Base-by-base conservation (phyloP, 2,113 vertebrate species). In the Pholis gunnellus region DNA sequence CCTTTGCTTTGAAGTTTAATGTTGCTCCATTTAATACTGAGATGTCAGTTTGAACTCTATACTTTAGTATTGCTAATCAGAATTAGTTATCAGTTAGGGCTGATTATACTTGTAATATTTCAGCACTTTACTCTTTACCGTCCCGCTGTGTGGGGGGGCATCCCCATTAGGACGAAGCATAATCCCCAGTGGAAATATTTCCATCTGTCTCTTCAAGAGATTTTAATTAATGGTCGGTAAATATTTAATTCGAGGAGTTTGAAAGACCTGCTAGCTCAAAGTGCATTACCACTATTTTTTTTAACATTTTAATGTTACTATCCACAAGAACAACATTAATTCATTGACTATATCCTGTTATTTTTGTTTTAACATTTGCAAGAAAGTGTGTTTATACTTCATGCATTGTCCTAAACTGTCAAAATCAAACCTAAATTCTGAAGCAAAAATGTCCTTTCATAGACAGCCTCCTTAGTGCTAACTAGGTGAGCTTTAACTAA, bases 161-260 rank as follows among this genome's bases (percentile, higher is more conserved):
- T 71, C 88, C 89, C 94, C 94, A 96, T 95, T 95, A 96, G 94
- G 88, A 85, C 2, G 22, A 78, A 78, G 67, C 59, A 79, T 97
- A 97, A 97, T 97, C 96, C 87, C 38, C 92, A 92, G 89, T 90
- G 91, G 87, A 89, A 80, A 93, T 91, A 84, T 94, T 94, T 95
- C 90, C 84, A 94, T 95, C 95, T 95, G 89, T 91, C 89, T 94
- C 56, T 90, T 83, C 95, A 94, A 93, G 88, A 96, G 95, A 95
- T 96, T 96, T 91, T 63, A 96, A 95, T 95, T 75, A 95, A 95
- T 95, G 94, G 91, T 74, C 85, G 85, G 91, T 56, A n/a, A 82
- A 54, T 31, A 40, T 82, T 86, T 73, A 85, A 81, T 87, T 69
- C 74, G 68, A 42, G 65, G 60, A 46, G 50, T 86, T 74, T 42